Evolutionary conservation across 2,113 vertebrate species (phyloP).

Genomic region (Brachypteracias leptosomus): DNA sequence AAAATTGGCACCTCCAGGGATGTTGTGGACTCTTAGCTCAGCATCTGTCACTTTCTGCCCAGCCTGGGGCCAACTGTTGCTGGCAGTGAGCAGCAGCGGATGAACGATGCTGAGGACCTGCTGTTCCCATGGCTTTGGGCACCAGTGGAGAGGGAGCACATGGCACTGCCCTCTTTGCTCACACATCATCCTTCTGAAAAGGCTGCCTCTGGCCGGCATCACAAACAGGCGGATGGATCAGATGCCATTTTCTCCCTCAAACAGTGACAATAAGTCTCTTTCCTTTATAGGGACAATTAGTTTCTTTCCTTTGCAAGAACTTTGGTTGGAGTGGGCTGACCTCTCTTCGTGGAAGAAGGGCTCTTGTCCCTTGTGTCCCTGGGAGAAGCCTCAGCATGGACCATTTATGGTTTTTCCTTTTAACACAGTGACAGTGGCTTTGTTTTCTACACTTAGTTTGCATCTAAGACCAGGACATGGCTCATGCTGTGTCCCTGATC

Average conservation of each 20-base stretch:
- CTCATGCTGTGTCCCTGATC: constrained; percentile 61
- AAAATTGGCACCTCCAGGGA: not conserved
- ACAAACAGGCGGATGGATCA: not conserved
- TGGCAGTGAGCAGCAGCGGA: not conserved
- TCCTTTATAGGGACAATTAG: not conserved
- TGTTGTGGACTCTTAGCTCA: not conserved
- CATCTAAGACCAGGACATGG: constrained; percentile 48
- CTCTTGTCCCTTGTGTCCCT: constrained; percentile 41
- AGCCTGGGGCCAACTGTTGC: not conserved
- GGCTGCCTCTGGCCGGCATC: not conserved
- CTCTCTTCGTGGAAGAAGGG: not conserved
- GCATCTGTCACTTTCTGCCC: not conserved
- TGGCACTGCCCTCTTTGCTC: not conserved
- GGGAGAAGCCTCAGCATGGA: constrained; percentile 28
- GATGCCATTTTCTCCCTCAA: constrained; percentile 2
- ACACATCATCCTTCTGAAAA: not conserved
- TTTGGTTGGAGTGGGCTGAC: constrained; percentile 44
- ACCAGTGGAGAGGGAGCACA: not conserved
- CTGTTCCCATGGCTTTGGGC: not conserved
- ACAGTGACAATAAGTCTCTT: not conserved
- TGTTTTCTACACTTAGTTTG: constrained; percentile 63
- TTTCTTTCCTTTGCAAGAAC: not conserved
- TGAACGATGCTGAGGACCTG: not conserved
- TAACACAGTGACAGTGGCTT: constrained; percentile 17
- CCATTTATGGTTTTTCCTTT: constrained; percentile 44